These are phyloP conservation scores for Nothura maculosa DNA, from an alignment of 2,797 vertebrate species.

Conservation along the genomic window DNA sequence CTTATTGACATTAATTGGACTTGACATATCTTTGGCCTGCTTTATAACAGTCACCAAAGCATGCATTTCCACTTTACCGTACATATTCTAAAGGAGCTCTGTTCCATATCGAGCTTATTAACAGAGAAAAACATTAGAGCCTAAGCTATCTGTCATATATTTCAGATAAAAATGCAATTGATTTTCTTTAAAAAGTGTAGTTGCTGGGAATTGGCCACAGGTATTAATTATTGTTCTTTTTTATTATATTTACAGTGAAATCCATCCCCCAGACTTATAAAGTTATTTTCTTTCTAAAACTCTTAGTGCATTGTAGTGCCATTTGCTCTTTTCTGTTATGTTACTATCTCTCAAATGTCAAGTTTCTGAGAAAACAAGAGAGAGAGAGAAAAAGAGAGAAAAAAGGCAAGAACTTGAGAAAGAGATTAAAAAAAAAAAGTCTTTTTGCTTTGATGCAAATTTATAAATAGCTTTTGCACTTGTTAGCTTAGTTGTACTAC, in stretches of 20 bases:
- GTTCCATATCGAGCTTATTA: conserved; percentile 80
- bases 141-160: conserved; percentile 69
- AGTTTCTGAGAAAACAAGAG: background rate
- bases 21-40: conserved; percentile 87
- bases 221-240: conserved; percentile 56
- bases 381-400: rapidly evolving
- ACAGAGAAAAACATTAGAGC: conserved; percentile 69
- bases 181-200: conserved; percentile 42
- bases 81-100: conserved; percentile 81
- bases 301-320: conserved; percentile 14
- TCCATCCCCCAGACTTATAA: background rate
- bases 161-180: conserved; percentile 77
- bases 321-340: conserved; percentile 10
- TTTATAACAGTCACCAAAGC: conserved; percentile 79
- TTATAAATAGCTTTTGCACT: background rate
- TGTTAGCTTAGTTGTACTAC: background rate
- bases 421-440: background rate
- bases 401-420: rapidly evolving
- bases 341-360: conserved; percentile 25
- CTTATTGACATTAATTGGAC: conserved; percentile 86
- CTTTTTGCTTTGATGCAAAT: background rate
- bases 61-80: conserved; percentile 75
- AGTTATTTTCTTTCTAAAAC: background rate
- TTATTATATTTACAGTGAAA: conserved; percentile 60
- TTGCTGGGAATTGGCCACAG: conserved; percentile 35